Evolutionary conservation across 2,797 vertebrate genomes (phyloP).

Genomic region (Esox lucius): DNA sequence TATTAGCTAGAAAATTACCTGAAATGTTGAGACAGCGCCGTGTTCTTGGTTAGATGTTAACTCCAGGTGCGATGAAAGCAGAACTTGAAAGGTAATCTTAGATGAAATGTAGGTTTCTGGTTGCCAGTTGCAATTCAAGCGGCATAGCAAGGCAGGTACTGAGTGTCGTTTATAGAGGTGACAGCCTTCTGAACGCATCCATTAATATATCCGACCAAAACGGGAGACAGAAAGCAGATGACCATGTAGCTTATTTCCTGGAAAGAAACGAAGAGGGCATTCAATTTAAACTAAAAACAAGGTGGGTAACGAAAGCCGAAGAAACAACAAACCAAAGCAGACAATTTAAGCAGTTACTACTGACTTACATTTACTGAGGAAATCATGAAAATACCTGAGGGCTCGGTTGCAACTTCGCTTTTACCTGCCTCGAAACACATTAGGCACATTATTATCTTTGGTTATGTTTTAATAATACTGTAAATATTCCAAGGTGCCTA

Average conservation of each 20-base stretch:
- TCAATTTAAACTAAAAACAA: background rate
- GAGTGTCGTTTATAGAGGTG: background rate
- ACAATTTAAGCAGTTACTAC: background rate
- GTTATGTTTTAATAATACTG: background rate
- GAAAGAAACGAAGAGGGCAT: background rate
- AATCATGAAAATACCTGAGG: background rate
- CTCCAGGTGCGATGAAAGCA: constrained; percentile 42
- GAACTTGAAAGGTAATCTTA: constrained; percentile 50
- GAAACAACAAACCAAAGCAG: background rate
- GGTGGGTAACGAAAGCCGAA: background rate
- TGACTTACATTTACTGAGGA: background rate
- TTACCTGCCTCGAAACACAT: background rate
- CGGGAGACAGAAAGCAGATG: background rate
- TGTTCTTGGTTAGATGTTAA: constrained; percentile 54
- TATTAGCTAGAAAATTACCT: constrained; percentile 47
- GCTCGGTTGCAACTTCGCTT: background rate
- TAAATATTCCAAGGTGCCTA: constrained; percentile 51
- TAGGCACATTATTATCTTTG: background rate
- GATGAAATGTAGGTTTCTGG: constrained; percentile 45
- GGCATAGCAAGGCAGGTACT: constrained; percentile 5
- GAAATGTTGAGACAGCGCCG: constrained; percentile 60
- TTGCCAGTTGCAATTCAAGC: constrained; percentile 35
- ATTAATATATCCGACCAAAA: constrained; percentile 36
- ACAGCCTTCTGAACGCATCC: constrained; percentile 9
- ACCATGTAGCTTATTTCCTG: constrained; percentile 36